These are phyloP conservation scores for Globodera ellingtonae DNA, from an alignment of 1,140 invertebrate species.

Conservation along the genomic window DNA sequence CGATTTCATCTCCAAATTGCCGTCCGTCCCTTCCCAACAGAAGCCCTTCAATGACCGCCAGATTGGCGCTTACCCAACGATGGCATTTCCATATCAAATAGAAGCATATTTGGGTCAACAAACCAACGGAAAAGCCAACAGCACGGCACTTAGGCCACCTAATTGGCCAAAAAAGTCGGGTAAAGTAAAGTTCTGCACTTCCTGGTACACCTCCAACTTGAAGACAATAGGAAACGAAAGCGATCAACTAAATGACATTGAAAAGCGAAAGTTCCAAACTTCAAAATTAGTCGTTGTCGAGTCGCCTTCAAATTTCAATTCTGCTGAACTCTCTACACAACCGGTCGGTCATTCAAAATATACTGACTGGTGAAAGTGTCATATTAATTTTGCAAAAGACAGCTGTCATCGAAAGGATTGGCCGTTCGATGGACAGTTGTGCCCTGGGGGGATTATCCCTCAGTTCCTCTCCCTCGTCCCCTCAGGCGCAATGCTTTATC, in stretches of 20 bases:
- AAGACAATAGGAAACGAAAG: neutral
- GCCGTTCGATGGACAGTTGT: neutral
- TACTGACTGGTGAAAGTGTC: too few species aligned
- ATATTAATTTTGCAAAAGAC: neutral
- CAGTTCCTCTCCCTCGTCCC: neutral
- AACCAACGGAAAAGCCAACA: conserved; percentile 28
- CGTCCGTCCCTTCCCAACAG: too few species aligned
- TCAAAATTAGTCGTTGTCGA: neutral
- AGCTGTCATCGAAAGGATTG: neutral
- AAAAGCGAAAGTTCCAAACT: neutral
- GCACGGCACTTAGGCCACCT: conserved; percentile 51
- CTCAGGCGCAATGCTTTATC: neutral
- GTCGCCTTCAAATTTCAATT: too few species aligned
- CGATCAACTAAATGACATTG: neutral
- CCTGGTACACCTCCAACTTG: conserved; percentile 50
- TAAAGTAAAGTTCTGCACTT: conserved; percentile 61
- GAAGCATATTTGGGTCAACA: conserved; percentile 27
- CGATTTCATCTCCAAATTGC: neutral
- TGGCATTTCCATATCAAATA: conserved; percentile 23
- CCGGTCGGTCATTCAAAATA: too few species aligned
- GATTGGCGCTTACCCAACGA: neutral
- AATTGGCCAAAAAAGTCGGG: conserved; percentile 63
- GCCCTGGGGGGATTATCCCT: neutral
- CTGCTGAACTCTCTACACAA: too few species aligned
- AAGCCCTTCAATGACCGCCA: neutral